phyloP scores from a whole-genome alignment of 1,140 invertebrate genomes.

The Drosophila ananassae region DNA sequence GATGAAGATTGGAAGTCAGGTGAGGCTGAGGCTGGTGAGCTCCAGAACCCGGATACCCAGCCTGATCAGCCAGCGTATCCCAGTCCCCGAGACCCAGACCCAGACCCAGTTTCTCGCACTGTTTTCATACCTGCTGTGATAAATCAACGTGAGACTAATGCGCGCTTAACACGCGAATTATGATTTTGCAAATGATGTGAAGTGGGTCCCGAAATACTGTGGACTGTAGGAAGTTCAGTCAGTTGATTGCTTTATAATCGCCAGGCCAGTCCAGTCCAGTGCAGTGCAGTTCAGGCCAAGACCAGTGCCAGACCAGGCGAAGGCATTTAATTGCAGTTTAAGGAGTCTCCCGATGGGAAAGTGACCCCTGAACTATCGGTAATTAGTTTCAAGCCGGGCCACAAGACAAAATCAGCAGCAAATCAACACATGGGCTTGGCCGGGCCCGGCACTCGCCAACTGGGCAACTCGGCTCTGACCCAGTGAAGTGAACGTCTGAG shows the following conservation, averaged over 20 bases:
- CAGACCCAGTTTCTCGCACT: constrained; percentile 69
- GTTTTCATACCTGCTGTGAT: constrained; percentile 72
- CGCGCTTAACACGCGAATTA: constrained; percentile 83
- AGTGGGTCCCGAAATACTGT: constrained; percentile 10
- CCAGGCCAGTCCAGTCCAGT: constrained; percentile 20
- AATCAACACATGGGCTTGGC: constrained; percentile 64
- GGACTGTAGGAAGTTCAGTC: constrained; percentile 9
- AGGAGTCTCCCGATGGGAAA: constrained; percentile 51
- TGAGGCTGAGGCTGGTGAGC: constrained; percentile 12
- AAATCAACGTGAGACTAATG: constrained; percentile 83
- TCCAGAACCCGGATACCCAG: constrained; percentile 56
- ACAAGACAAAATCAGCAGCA: constrained; percentile 69
- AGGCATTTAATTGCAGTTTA: constrained; percentile 75
- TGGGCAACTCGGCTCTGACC: constrained; percentile 25
- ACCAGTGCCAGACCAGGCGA: constrained; percentile 8
- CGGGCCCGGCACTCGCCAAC: background rate
- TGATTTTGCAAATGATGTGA: constrained; percentile 82
- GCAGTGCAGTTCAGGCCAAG: background rate
- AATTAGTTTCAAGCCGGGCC: constrained; percentile 64
- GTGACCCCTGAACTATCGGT: constrained; percentile 74
- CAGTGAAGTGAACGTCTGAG: constrained; percentile 57
- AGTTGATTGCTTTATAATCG: constrained; percentile 81
- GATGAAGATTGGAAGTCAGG: constrained; percentile 16
- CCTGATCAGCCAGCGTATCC: background rate
- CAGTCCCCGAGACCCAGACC: constrained; percentile 39